phyloP scores from a whole-genome alignment of 1,140 invertebrate species.

The Cydia strobilella region DNA sequence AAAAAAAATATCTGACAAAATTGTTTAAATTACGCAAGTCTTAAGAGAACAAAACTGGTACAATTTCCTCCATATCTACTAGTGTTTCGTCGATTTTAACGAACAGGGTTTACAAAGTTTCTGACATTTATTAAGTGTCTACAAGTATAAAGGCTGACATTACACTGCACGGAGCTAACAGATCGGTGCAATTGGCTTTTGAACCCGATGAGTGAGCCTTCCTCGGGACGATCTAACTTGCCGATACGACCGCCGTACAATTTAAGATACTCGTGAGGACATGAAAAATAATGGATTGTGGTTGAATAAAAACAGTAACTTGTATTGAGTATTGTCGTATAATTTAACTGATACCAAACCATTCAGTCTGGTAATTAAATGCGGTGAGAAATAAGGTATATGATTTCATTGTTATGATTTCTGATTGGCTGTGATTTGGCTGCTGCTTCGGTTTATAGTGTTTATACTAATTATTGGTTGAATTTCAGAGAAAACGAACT shows the following conservation, averaged over 20 bases:
- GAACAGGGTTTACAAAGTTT: background rate
- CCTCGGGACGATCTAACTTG: conserved; percentile 42
- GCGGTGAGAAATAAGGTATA: too few species aligned
- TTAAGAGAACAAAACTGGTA: too few species aligned
- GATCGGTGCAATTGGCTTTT: conserved; percentile 67
- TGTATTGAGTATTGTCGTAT: background rate
- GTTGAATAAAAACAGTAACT: background rate
- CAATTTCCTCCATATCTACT: conserved; percentile 33
- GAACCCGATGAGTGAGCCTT: conserved; percentile 74
- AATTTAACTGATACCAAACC: background rate
- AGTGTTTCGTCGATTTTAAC: background rate
- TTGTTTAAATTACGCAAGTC: too few species aligned
- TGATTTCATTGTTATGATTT: too few species aligned
- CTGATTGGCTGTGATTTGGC: too few species aligned
- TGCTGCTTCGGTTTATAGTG: too few species aligned
- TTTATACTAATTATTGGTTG: too few species aligned
- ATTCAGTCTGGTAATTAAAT: too few species aligned
- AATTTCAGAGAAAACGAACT: too few species aligned
- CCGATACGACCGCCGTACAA: conserved; percentile 18
- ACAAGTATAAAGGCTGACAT: conserved; percentile 37
- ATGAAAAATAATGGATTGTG: background rate
- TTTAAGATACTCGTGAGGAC: conserved; percentile 6
- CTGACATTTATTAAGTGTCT: background rate
- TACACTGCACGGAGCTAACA: conserved; percentile 45
- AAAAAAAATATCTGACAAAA: too few species aligned